These are phyloP conservation scores for Todiramphus saurophagus DNA, from an alignment of 2,113 vertebrate species.

Conservation along the genomic window DNA sequence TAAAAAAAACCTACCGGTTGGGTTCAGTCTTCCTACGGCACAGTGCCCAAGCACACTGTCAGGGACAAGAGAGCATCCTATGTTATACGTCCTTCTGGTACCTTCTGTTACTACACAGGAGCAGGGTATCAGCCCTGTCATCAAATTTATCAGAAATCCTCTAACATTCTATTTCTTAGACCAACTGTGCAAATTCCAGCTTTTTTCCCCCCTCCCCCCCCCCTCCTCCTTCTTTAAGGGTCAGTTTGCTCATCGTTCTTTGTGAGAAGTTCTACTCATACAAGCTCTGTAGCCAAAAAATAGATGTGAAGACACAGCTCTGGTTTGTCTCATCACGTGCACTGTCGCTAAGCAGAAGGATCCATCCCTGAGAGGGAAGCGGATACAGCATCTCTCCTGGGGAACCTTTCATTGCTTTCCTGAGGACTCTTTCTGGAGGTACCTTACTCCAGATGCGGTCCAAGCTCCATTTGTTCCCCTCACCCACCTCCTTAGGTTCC, in stretches of 20 bases:
- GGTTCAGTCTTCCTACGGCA: not conserved
- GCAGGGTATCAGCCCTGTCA: not conserved
- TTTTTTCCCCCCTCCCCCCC: no score
- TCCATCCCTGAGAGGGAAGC: not conserved
- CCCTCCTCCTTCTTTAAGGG: no score
- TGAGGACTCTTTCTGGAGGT: not conserved
- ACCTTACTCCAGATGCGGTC: not conserved
- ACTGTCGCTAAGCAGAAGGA: not conserved
- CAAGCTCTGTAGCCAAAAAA: not conserved
- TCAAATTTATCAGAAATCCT: not conserved
- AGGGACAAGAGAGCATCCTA: not conserved
- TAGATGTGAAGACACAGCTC: not conserved
- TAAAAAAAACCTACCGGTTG: not conserved
- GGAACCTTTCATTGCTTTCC: not conserved
- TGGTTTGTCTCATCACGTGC: not conserved
- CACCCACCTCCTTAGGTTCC: not conserved
- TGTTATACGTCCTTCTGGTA: not conserved
- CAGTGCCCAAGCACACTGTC: not conserved
- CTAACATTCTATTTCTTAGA: not conserved
- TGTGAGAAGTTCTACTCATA: not conserved
- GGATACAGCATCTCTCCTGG: no score
- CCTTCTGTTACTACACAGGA: not conserved
- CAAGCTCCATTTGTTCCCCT: not conserved
- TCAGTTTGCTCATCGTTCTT: not conserved
- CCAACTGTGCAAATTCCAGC: not conserved